phyloP scores from a whole-genome alignment of 2,888 invertebrate genomes.

The Coenonympha arcania region DNA sequence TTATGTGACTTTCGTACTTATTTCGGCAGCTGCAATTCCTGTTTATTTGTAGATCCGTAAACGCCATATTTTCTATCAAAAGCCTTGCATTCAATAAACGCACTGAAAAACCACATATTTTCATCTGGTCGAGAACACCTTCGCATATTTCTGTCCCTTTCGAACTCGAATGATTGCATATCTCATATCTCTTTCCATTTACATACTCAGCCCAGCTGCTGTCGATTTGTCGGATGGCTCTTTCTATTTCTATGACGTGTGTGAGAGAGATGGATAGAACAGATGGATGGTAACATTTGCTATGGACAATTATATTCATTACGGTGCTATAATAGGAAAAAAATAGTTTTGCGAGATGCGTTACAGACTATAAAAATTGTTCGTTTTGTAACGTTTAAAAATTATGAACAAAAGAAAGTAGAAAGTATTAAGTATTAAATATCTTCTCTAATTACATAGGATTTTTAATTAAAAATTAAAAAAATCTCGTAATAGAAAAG shows the following conservation, averaged over 20 bases:
- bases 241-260: slow-evolving; percentile 12
- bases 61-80: slow-evolving; percentile 2
- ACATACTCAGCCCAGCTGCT: slow-evolving; percentile 19
- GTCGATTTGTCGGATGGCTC: slow-evolving; percentile 8
- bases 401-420: too few relatives aligned
- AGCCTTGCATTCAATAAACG: neutral
- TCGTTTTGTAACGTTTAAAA: too few relatives aligned
- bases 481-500: too few relatives aligned
- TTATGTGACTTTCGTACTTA: too few relatives aligned
- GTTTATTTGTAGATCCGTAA: neutral
- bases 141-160: slow-evolving; percentile 21
- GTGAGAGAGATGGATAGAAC: slow-evolving; percentile 17
- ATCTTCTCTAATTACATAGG: too few relatives aligned
- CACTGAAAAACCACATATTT: slow-evolving; percentile 12
- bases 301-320: neutral
- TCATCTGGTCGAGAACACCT: slow-evolving; percentile 27
- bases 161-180: slow-evolving; percentile 5
- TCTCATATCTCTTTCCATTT: slow-evolving; percentile 19
- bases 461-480: neutral
- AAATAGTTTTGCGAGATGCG: neutral
- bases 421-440: too few relatives aligned
- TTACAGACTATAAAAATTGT: too few relatives aligned
- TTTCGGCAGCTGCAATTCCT: too few relatives aligned
- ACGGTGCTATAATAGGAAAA: neutral
- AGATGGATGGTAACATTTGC: slow-evolving; percentile 23